These are phyloP conservation scores for Ceratoteleas bidentatus DNA, from an alignment of 1,140 invertebrate species.

Conservation along the genomic window DNA sequence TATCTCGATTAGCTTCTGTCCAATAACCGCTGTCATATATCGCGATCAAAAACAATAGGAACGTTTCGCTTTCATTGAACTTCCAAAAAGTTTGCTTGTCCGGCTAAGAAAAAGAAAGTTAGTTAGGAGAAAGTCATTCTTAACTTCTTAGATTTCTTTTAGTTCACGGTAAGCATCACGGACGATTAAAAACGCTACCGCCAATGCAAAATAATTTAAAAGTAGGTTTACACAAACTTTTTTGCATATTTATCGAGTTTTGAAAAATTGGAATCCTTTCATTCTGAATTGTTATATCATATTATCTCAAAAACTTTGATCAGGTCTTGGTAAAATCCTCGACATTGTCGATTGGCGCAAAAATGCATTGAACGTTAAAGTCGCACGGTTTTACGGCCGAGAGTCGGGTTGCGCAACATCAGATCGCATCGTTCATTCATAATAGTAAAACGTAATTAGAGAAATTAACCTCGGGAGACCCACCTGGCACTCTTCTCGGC, in stretches of 20 bases:
- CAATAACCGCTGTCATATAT: conserved; percentile 22
- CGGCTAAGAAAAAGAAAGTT: conserved; percentile 66
- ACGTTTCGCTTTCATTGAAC: conserved; percentile 67
- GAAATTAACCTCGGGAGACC: conserved; percentile 68
- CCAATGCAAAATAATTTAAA: not conserved
- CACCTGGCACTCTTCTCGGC: conserved; percentile 70
- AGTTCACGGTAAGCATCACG: conserved; percentile 29
- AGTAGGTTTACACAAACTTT: not conserved
- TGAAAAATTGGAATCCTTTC: too few species aligned
- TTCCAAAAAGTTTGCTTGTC: conserved; percentile 62
- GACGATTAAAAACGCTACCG: conserved; percentile 7
- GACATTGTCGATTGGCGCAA: not conserved
- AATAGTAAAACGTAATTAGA: conserved; percentile 70
- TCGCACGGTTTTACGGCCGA: conserved; percentile 45
- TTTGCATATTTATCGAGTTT: too few species aligned
- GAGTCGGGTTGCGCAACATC: conserved; percentile 58
- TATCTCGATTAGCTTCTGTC: conserved; percentile 9
- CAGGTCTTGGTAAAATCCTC: too few species aligned
- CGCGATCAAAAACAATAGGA: conserved; percentile 61
- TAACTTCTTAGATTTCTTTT: conserved; percentile 48
- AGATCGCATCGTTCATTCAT: conserved; percentile 67
- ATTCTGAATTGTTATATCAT: too few species aligned
- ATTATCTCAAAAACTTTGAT: too few species aligned
- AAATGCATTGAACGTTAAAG: conserved; percentile 56
- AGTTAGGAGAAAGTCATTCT: conserved; percentile 68